Conservation (phyloP, 2,113 vertebrate genomes). For the Anolis sagrei region DNA sequence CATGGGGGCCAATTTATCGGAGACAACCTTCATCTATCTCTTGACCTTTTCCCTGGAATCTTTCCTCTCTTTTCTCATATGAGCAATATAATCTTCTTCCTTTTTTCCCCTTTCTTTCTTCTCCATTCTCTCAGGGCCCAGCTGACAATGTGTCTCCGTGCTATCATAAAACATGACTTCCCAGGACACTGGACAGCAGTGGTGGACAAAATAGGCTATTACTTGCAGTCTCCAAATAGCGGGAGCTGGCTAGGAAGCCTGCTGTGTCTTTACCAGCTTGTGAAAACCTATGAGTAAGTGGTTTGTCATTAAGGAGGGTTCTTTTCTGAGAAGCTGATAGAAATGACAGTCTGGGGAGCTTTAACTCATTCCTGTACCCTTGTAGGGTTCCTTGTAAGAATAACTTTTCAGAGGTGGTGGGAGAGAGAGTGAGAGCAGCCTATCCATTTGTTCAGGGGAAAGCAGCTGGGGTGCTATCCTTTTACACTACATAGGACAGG, state of each 20-base stretch:
- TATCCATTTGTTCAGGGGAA: neutral
- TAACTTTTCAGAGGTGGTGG: neutral
- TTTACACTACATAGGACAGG: neutral
- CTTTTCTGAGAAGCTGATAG: neutral
- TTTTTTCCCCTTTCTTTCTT: neutral
- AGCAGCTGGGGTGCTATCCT: neutral
- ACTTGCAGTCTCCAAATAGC: slow-evolving; percentile 91
- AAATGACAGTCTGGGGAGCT: neutral
- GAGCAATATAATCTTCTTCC: neutral
- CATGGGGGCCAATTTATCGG: too few relatives aligned
- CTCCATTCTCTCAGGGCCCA: slow-evolving; percentile 80
- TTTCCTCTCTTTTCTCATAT: neutral
- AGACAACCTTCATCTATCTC: too few relatives aligned
- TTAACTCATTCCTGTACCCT: neutral
- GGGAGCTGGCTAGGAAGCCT: slow-evolving; percentile 95
- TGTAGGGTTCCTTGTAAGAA: neutral
- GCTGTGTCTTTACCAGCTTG: slow-evolving; percentile 93
- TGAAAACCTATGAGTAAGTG: slow-evolving; percentile 98
- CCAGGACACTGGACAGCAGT: slow-evolving; percentile 94
- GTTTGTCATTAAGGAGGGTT: slow-evolving; percentile 13
- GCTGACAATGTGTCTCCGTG: slow-evolving; percentile 93
- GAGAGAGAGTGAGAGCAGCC: too few relatives aligned
- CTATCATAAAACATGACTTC: slow-evolving; percentile 96
- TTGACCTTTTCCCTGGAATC: neutral
- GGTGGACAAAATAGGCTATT: slow-evolving; percentile 91